Evolutionary conservation across 37 sponge, comb jelly and placozoan genomes (phyloP).

Genomic region (Halisarca cf. caerulea): DNA sequence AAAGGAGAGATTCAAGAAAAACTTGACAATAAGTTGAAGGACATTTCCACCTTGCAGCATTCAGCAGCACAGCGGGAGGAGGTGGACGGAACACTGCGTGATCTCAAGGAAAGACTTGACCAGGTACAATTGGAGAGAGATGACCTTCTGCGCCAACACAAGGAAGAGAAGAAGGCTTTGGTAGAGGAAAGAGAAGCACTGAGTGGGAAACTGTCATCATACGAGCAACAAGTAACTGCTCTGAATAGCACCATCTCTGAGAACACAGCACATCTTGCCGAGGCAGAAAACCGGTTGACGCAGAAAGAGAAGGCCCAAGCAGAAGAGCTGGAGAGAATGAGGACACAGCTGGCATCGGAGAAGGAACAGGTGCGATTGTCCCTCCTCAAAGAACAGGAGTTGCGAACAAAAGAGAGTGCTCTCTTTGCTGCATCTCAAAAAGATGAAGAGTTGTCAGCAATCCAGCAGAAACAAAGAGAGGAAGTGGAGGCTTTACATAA

Average conservation of each 20-base stretch:
- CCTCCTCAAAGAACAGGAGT: not conserved
- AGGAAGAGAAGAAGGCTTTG: not conserved
- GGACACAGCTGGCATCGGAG: constrained; percentile 50
- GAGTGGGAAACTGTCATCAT: not conserved
- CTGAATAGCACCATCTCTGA: not conserved
- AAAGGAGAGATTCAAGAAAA: not conserved
- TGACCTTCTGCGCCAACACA: not conserved
- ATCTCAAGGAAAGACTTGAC: too few relatives aligned
- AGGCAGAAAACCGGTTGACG: not conserved
- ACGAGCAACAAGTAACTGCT: not conserved
- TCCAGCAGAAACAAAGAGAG: not conserved
- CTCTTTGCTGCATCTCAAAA: not conserved
- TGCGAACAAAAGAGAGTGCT: constrained; percentile 13
- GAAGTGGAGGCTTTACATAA: not conserved
- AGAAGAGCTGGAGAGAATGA: constrained; percentile 43
- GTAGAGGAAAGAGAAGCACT: not conserved
- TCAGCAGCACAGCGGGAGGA: too few relatives aligned
- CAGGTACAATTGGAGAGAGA: too few relatives aligned
- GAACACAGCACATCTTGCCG: not conserved
- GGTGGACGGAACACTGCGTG: too few relatives aligned
- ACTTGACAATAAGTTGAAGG: not conserved
- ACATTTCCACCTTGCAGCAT: not conserved
- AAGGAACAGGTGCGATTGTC: constrained; percentile 26
- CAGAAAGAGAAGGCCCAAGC: not conserved
- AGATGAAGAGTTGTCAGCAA: not conserved